Base-by-base conservation (phyloP, 2,888 invertebrate species). In the Orthonychiurus folsomi region DNA sequence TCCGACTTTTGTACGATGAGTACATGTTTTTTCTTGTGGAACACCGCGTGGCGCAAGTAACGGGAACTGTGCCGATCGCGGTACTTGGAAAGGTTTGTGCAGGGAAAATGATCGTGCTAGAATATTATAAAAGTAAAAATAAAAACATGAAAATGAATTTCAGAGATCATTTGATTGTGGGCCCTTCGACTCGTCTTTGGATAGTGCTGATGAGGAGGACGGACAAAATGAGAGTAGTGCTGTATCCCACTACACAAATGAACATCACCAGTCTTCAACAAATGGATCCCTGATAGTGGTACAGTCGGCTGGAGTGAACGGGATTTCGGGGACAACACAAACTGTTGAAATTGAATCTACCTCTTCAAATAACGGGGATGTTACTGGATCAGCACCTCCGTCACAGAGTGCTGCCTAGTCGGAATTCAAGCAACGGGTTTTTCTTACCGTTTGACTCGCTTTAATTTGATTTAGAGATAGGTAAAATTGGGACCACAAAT, bases 1-100 rank as follows among this genome's bases (percentile, higher is more conserved):
- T 99, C 75, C 87, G 97, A 55, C 83, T 99, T 75, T 84, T 99
- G 63, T 99, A 95, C 78, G 97, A 99, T 79, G 99, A 99, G 80
- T 99, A 96, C 79, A 96, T 99, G 89, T 94, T 95, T 80, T 97
- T 93, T 80, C 82, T 97, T 74, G 91, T 99, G 74, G 97, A 99
- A 80, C 93, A 94, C 75, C 89, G 92, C 79, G 94, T 97, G 37
- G 95, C 97, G 52, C 84, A 86, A 75, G 92, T 92, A 59, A 88
- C 86, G 61, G 87, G 87, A 70, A 88, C 89, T 76, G 93, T 94
- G 71, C 93, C 95, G 63, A 94, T 97, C 76, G 93, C 94, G 73
- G 94, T 96, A 67, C 93, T 96, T 86, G 84, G 84, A 74, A 83
- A 83, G 75, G 83, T 83, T 12, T 15, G 48, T 12, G n/a, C 48